phyloP scores from a whole-genome alignment of 2,888 invertebrate species.

The Cotesia congregata region DNA sequence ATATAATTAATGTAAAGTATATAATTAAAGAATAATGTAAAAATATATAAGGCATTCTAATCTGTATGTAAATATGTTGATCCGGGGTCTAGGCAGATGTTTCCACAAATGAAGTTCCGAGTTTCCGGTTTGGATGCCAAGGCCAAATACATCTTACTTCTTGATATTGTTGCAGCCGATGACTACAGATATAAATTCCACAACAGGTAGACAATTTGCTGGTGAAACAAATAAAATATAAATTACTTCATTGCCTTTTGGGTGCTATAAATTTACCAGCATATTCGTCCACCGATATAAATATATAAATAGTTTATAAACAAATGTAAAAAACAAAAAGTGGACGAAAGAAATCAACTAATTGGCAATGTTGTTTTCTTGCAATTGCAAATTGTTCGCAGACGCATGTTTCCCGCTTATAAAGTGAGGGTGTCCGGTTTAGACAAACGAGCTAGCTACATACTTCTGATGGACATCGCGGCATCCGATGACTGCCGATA shows the following conservation, averaged over 20 bases:
- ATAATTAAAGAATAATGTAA: constrained; percentile 29
- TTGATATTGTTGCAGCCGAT: constrained; percentile 99
- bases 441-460: constrained; percentile 98
- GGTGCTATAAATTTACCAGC: constrained; percentile 31
- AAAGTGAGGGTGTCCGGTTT: constrained; percentile 96
- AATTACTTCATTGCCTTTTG: constrained; percentile 32
- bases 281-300: constrained; percentile 37
- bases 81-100: constrained; percentile 92
- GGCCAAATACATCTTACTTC: constrained; percentile 97
- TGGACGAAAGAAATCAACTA: constrained; percentile 57
- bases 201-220: constrained; percentile 80
- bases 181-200: constrained; percentile 99
- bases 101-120: constrained; percentile 99
- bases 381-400: constrained; percentile 72
- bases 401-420: constrained; percentile 98
- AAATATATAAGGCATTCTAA: constrained; percentile 47
- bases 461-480: constrained; percentile 96
- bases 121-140: constrained; percentile 98
- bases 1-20: not conserved
- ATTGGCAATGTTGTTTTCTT: constrained; percentile 60
- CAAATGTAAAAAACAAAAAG: constrained; percentile 41
- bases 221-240: constrained; percentile 9
- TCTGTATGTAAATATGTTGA: constrained; percentile 60
- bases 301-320: not conserved
- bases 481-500: constrained; percentile 96